A percentile compares a stretch with the other conserved stretches of the same genome.
These are phyloP conservation scores for Rhynchopsitta pachyrhyncha DNA, from an alignment of 2,113 vertebrate species.

Conservation along the genomic window DNA sequence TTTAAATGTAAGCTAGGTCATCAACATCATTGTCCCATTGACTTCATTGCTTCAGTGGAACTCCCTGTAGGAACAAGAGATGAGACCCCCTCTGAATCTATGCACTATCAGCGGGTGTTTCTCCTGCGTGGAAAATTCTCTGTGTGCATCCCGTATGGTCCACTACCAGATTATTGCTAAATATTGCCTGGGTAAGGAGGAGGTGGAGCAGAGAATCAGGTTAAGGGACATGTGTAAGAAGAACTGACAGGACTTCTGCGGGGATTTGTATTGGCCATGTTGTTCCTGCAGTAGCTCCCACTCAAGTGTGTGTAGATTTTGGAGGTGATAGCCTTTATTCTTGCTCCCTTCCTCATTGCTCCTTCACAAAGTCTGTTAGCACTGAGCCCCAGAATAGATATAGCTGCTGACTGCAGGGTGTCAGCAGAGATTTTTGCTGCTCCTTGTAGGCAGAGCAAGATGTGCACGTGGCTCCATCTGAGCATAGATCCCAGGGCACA, in stretches of 20 bases:
- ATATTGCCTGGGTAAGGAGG: not conserved
- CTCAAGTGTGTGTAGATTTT: not conserved
- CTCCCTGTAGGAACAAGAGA: not conserved
- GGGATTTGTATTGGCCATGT: conserved; percentile 1
- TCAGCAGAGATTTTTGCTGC: not conserved
- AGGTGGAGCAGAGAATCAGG: not conserved
- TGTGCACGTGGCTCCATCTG: not conserved
- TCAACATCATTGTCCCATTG: not conserved
- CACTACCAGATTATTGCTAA: not conserved
- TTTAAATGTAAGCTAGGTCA: not conserved
- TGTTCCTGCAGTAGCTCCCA: conserved; percentile 13
- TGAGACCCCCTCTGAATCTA: not conserved
- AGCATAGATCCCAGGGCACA: not conserved
- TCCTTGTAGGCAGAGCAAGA: not conserved
- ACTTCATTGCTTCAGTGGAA: not conserved
- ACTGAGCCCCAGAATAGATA: not conserved
- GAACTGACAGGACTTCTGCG: not conserved
- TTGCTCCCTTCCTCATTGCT: conserved; percentile 32
- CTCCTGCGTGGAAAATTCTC: not conserved
- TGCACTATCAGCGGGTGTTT: not conserved
- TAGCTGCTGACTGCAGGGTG: not conserved
- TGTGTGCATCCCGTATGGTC: not conserved
- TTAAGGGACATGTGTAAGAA: not conserved
- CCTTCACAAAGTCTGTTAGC: conserved; percentile 53
- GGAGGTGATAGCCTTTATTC: conserved; percentile 55